Base-by-base conservation (phyloP, 2,888 invertebrate genomes). In the Diplolepis rosae region DNA sequence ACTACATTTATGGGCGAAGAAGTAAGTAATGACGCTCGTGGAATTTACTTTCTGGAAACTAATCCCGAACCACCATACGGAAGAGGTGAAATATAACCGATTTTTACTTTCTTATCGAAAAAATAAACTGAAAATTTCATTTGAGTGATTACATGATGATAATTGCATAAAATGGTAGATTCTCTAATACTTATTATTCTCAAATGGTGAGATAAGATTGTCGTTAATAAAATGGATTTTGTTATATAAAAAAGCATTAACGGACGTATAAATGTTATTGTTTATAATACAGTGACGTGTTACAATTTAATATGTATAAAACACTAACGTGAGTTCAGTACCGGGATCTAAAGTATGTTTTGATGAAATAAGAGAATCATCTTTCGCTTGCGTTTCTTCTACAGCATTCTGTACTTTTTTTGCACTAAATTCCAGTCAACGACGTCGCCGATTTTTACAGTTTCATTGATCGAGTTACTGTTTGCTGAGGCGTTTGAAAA, bases 21-120 rank as follows among this genome's bases (percentile, higher is more conserved):
- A 0, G 76, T 85, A 0, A 80, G 84, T 13, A 72, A 77, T 4
- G 80, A 81, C 18, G 88, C 91, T 1, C 85, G 88, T 6, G 94
- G 94, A 3, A 89, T 91, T 66, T 93, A 91, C 82, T 94, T 91
- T 81, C 89, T 94, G 0, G 88, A 89, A 74, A 94, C 94, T 0
- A 91, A 90, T 68, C 85, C 90, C 13, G 89, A 90, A 70, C 86
- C 91, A 5, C 91, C 90, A 28, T 94, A 90, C 81, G 92, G 92
- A 1, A 84, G 89, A 70, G 90, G 90, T 39, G 24, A 39, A 61
- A 13, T 7, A 56, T 56, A 56, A 56, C 35, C 18, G 4, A 22
- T 39, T 11, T 45, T 22, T 18, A 7, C 18, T 7, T 45, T 5
- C 5, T 45, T 7, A n/a, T n/a, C 2, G 42, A 15, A 15, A 15